Evolutionary conservation across 2,797 vertebrate genomes (phyloP), one percentile per base, ranked within the genome.

Genomic region (Sebastes matsubarae): DNA sequence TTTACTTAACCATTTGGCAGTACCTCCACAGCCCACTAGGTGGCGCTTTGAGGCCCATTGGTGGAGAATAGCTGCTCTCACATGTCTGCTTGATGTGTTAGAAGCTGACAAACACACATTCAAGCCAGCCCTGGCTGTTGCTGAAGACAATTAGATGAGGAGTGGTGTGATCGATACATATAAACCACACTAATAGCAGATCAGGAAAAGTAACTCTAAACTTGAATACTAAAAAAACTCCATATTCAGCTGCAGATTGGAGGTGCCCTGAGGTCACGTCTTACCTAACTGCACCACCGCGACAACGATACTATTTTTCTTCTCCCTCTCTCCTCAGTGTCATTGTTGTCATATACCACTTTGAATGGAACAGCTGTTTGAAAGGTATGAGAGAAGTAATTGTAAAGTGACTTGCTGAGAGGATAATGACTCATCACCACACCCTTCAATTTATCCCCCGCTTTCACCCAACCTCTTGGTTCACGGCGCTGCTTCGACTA

Each of bases 341-440:
- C 12, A 18, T 71, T 73, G 69, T 55, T 5, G 8, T n/a, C 42
- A 8, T 18, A 34, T 46, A 18, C 12, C 7, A 8, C 32, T 73
- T 24, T 74, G 68, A 61, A 12, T 60, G 22, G 32, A 75, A 36
- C 14, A 34, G 22, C 38, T 32, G 68, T 65, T 46, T 71, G n/a
- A 60, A 80, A 77, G 8, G 25, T 34, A 11, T 18, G 16, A 72
- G n/a, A 67, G 59, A 55, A 22, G 14, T 46, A 24, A 74, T 11
- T 50, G 46, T 20, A 0, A 50, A 50, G 3, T 54, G 60, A 71
- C 29, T 50, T 16, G 29, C 58, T 67, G 75, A 80, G 42, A 72
- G 71, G 57, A 71, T 77, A 66, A 75, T 72, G 64, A 68, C 52
- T 75, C 74, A 67, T 75, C 71, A 69, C 32, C 38, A 36, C 64